Evolutionary conservation across 2,797 vertebrate genomes (phyloP).

Genomic region (Anguilla obscura): DNA sequence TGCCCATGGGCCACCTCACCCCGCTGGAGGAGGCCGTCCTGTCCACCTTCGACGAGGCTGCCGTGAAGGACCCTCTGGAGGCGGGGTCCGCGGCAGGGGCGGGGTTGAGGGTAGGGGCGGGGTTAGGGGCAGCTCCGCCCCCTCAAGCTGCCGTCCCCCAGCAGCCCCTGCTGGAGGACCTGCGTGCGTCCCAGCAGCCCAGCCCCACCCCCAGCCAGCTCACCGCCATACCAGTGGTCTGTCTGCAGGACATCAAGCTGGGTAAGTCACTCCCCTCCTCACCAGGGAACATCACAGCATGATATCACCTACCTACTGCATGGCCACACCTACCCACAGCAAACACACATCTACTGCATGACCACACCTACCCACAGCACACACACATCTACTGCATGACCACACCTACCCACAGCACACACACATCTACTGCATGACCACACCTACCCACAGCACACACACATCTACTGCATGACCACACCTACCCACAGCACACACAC

Average conservation of each 20-base stretch:
- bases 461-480: no score
- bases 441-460: no score
- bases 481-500: no score
- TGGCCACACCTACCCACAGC: neutral
- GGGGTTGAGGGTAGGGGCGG: neutral
- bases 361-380: no score
- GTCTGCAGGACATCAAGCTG: neutral
- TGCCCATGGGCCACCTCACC: neutral
- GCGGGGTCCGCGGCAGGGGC: neutral
- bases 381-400: no score
- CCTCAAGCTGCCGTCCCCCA: neutral
- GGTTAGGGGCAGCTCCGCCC: neutral
- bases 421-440: no score
- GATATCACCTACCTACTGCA: neutral
- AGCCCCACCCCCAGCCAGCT: neutral
- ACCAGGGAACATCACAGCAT: neutral
- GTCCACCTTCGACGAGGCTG: neutral
- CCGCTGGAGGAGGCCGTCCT: constrained; percentile 8
- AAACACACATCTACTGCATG: no score
- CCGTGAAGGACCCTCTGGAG: neutral
- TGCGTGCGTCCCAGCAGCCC: neutral
- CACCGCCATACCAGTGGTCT: neutral
- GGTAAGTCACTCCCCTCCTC: neutral
- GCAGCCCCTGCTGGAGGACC: neutral
- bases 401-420: neutral